A percentile compares a stretch with the other conserved stretches of the same genome.
phyloP scores from a whole-genome alignment of 2,888 invertebrate species.

The Nomada flava region DNA sequence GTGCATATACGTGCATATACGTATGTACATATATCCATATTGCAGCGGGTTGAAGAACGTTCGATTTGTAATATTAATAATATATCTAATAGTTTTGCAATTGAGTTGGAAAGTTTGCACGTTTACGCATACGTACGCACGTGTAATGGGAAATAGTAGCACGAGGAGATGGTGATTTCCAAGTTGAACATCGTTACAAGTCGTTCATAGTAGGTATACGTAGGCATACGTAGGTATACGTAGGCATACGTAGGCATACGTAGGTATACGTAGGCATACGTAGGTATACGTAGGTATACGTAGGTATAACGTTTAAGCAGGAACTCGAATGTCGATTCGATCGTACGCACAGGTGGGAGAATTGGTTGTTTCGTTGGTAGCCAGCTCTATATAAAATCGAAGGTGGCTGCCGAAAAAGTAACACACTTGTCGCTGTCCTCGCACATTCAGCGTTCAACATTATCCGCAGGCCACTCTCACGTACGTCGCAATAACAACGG shows the following conservation, averaged over 20 bases:
- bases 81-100: no score
- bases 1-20: no score
- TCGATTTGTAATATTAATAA: no score
- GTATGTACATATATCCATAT: no score
- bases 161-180: no score
- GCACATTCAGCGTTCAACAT: conserved; percentile 11
- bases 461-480: not conserved
- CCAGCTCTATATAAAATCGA: conserved; percentile 78
- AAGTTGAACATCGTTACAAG: no score
- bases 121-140: no score
- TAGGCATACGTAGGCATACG: not conserved
- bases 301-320: not conserved
- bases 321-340: not conserved
- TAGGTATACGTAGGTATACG: not conserved
- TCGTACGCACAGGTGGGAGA: conserved; percentile 31
- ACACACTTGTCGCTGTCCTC: conserved; percentile 9
- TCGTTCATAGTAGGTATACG: no score
- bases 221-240: not conserved
- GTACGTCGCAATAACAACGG: not conserved
- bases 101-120: no score
- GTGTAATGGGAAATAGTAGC: no score
- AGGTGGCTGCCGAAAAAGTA: conserved; percentile 23
- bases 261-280: no score
- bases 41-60: no score
- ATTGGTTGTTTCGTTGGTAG: conserved; percentile 38